Base-by-base conservation (phyloP, 2,113 vertebrate species). In the Blennius ocellaris region DNA sequence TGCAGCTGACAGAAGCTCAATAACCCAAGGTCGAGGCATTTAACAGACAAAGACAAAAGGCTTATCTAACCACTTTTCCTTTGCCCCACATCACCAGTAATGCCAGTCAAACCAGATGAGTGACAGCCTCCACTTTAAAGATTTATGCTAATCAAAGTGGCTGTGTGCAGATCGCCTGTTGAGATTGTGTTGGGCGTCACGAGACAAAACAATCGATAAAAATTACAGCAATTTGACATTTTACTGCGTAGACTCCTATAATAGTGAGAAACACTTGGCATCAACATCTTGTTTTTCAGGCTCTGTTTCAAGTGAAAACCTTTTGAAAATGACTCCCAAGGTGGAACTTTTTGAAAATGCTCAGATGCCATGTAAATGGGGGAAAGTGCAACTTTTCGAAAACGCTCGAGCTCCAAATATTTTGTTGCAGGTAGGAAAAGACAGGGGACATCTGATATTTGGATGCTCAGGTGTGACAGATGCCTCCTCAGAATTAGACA, bases 1-100 rank as follows among this genome's bases (percentile, higher is more conserved):
- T 69, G 66, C 69, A 73, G 54, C 30, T 75, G 88, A 90, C 84
- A 79, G 80, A 70, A 69, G 62, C 80, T 89, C 86, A 67, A 84
- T 90, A 87, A 76, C 74, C 86, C 89, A 92, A 91, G 90, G 87
- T 87, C 89, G 82, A 50, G 56, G 66, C 81, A 81, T 92, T 90
- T 84, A 91, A 80, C 87, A 89, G 69, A 56, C 85, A 85, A 73
- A 86, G 83, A 93, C 87, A 90, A 89, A 92, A 83, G 81, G 87
- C 91, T 93, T 90, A 91, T 87, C 88, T 83, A 62, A 83, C 67
- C 86, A 76, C 77, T 83, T 85, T 89, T 78, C 50, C 43, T 86
- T 79, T 82, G 72, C 51, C 64, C 80, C 78, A 55, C 75, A 80
- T 81, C 73, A 62, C 67, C 73, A 63, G 62, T 58, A 71, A 72